Base-by-base conservation (phyloP, 2,113 vertebrate species). In the Tautogolabrus adspersus region DNA sequence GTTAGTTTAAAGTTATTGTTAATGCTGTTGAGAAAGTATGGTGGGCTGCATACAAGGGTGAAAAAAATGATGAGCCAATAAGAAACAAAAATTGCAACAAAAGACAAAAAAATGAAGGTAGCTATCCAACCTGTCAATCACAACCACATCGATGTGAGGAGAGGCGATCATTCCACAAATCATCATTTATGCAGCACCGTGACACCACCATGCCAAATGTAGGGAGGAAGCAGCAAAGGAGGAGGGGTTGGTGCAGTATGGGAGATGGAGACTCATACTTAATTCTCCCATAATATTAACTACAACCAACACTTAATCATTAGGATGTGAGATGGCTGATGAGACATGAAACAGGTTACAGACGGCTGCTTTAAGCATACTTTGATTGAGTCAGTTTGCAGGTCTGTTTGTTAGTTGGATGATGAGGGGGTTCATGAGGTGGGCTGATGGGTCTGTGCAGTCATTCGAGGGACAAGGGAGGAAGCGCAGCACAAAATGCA, bases 311-410 rank as follows among this genome's bases (percentile, higher is more conserved):
- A 75, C 6, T 57, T n/a, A 65, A 77, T 69, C 34, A 62, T 70
- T 67, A 54, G 62, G 26, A 70, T 46, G 67, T 69, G 66, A 86
- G 84, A 87, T 81, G 82, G 72, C 40, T 73, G 58, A 79, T 85
- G 85, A 87, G 84, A 34, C 30, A 89, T 90, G 72, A 81, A 87
- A 76, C n/a, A 26, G 77, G 78, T 75, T 65, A 90, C 16, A 70
- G 59, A 16, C 49, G 42, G 49, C 77, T 66, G 74, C 19, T n/a
- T 10, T 3, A 52, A 21, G 13, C 19, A 21, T 10, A n/a, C 19
- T 52, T 10, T 52, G 49, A 52, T n/a, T 21, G 49, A 19, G 49
- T 52, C 49, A 52, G 49, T 52, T 52, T 58, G 77, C 66, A 44
- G 22, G 54, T 64, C 54, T 75, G 60, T 49, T 72, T 66, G 59